Evolutionary conservation across 2,888 invertebrate genomes (phyloP), one percentile per base, ranked within the genome.

Genomic region (Clanis bilineata): DNA sequence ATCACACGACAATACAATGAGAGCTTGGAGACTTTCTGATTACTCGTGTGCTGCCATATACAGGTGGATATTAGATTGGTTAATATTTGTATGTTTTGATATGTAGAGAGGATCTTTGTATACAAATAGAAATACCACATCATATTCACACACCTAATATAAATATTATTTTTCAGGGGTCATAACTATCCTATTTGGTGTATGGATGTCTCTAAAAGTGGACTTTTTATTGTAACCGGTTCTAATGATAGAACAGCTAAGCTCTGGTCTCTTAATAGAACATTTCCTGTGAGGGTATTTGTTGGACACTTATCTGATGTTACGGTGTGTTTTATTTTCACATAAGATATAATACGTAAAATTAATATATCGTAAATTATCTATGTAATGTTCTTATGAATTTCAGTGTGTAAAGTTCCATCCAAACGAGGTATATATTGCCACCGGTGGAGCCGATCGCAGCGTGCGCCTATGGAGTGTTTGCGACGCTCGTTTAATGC

Each of bases 151-250:
- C n/a, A n/a, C n/a, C n/a, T 43, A 44, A 38, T 56, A 41, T 12
- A 36, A 36, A 39, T 45, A 61, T 56, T 62, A 54, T 59, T 57
- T 87, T 83, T 7, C 78, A 84, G 95, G 72, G 98, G 98, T 32
- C 98, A 98, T 85, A 95, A 95, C 77, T 96, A 96, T 77, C 97
- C 98, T 0, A 95, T 98, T 67, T 98, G 98, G 96, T 96, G 96
- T 80, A 93, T 98, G 81, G 96, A 96, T 77, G 76, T 96, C 93
- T 90, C 94, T 81, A 68, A 93, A 77, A 80, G 94, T 68, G 94
- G 94, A 41, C 88, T 94, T 12, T 95, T 95, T 77, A 94, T 97
- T 73, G 96, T 95, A 3, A 96, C 96, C 1, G 96, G 96, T 57
- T 97, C 97, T 12, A 94, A 95, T 63, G 97, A 98, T 76, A 94